phyloP scores from a whole-genome alignment of 2,888 invertebrate species.

The Drosophila emarginata region DNA sequence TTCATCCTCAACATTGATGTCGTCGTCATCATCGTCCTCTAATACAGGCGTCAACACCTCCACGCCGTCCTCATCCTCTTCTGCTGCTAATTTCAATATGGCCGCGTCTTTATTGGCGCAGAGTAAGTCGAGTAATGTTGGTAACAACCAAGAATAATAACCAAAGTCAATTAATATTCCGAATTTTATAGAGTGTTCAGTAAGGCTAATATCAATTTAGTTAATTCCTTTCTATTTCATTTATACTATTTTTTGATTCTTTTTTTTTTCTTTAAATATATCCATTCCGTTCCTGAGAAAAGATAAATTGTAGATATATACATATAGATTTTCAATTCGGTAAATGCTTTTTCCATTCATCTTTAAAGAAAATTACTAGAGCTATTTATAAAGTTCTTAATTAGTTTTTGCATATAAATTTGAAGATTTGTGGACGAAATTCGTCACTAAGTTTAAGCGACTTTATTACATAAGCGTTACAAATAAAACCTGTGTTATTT shows the following conservation, averaged over 20 bases:
- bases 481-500: too few species aligned
- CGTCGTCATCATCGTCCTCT: slow-evolving; percentile 73
- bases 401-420: too few species aligned
- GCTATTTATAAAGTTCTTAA: too few species aligned
- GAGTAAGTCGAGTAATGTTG: slow-evolving; percentile 87
- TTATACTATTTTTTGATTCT: too few species aligned
- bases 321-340: too few species aligned
- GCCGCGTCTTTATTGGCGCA: slow-evolving; percentile 92
- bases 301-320: too few species aligned
- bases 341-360: not conserved
- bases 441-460: too few species aligned
- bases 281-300: not conserved
- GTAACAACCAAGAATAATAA: slow-evolving; percentile 75
- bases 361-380: too few species aligned
- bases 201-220: not conserved
- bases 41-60: not conserved
- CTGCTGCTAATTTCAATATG: slow-evolving; percentile 82
- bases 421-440: too few species aligned
- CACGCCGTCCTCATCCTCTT: slow-evolving; percentile 59
- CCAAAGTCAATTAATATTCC: not conserved
- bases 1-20: slow-evolving; percentile 59
- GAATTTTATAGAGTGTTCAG: not conserved
- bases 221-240: too few species aligned
- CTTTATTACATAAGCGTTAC: too few species aligned
- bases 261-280: not conserved